Evolutionary conservation across 92 coral and sea anemone species (phyloP).

Genomic region (Muricea muricata): DNA sequence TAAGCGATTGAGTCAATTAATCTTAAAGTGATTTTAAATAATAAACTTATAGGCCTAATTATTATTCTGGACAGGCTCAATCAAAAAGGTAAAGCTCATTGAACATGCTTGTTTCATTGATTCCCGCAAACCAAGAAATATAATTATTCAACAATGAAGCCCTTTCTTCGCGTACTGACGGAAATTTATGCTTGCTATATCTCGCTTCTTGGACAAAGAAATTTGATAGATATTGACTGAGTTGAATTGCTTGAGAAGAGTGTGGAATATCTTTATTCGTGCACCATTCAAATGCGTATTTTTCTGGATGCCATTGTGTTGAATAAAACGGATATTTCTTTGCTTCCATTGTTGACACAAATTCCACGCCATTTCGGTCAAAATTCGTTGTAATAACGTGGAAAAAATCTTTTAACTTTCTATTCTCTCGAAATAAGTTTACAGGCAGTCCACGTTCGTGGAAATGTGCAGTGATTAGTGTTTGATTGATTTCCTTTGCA

Average conservation of each 20-base stretch:
- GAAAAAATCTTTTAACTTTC: constrained; percentile 55
- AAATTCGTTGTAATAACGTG: constrained; percentile 73
- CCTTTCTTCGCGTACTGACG: constrained; percentile 71
- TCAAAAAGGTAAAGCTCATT: background rate
- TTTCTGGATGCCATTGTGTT: too few species aligned
- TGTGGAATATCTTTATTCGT: constrained; percentile 11
- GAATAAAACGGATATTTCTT: constrained; percentile 54
- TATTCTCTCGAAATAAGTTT: constrained; percentile 58
- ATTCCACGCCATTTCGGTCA: constrained; percentile 72
- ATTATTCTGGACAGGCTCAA: too few species aligned
- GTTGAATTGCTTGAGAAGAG: background rate
- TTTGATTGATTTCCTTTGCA: constrained; percentile 44
- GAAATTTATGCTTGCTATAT: constrained; percentile 69
- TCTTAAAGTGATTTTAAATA: too few species aligned
- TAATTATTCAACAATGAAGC: constrained; percentile 84
- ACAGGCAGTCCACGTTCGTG: constrained; percentile 64
- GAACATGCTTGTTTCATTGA: background rate
- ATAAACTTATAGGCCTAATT: too few species aligned
- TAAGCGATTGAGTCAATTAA: too few species aligned
- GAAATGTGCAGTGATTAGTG: constrained; percentile 70
- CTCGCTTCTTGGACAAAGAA: constrained; percentile 70
- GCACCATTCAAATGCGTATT: constrained; percentile 41
- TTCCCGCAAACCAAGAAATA: constrained; percentile 68
- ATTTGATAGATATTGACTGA: constrained; percentile 40
- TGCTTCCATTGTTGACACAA: constrained; percentile 87